Evolutionary conservation across 2,888 invertebrate genomes (phyloP), one percentile per base, ranked within the genome.

Genomic region (Coleophora flavipennella): DNA sequence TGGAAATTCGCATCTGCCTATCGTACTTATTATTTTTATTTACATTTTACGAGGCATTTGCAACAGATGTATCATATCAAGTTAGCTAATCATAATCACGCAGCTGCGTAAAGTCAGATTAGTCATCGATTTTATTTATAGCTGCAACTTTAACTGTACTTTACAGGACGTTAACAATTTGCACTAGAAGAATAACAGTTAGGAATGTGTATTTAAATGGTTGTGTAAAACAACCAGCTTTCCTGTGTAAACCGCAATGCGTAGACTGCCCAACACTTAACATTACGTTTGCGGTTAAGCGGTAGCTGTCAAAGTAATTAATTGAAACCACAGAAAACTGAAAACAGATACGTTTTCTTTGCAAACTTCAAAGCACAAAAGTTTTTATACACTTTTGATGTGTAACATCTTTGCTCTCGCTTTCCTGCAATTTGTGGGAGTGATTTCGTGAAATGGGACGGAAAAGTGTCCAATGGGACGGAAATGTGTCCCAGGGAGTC

Each of bases 61-160:
- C 38, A 38, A 35, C 43, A 37, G 39, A 41, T 41, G 39, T 12
- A 37, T 29, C 36, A 37, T 38, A 38, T 37, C 39, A 39, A 42
- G 42, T 36, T 32, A 13, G 38, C 34, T 27, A 26, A 20, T 31
- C 33, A 37, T 27, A 26, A 20, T 31, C 33, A 14, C 39, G 43
- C 45, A 45, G 45, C 45, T 45, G 45, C 42, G 28, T 20, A n/a
- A n/a, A n/a, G n/a, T 35, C 25, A 28, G 40, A 43, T 45, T 45
- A 45, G 39, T 45, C 45, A 12, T 29, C 26, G 14, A 31, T n/a
- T 34, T 34, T 32, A 36, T 29, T 36, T 36, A 39, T 38, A 32
- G 33, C 31, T 35, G 29, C 10, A 29, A 29, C 29, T 29, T 9
- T 27, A 9, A 27, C 8, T 27, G 10, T 27, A 8, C 10, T 28